Evolutionary conservation across 2,888 invertebrate species (phyloP), one percentile per base, ranked within the genome.

Genomic region (Drosophila basisetae): DNA sequence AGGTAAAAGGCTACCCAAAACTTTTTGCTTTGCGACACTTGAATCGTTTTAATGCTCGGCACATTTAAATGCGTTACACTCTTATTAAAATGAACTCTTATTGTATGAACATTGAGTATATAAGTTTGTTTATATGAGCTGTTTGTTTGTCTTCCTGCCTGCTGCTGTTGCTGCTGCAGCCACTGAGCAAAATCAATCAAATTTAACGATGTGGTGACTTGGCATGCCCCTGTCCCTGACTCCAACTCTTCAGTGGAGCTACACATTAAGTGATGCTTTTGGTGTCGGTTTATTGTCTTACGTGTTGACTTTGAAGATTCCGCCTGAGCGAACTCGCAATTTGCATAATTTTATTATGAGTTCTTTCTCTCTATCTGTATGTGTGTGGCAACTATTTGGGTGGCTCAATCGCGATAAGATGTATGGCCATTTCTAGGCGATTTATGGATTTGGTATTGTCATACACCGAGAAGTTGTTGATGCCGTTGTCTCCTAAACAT

Each of bases 291-390:
- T 76, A 79, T 76, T 74, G 72, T 73, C 54, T 71, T 67, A 54
- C 62, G 62, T 75, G 59, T 69, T 49, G 41, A 50, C 71, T 85
- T 80, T 78, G 84, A 84, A 71, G 83, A 47, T 78, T 69, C 80
- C 82, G 79, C 58, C 67, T n/a, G 30, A 64, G 37, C 68, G 74
- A 73, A 82, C 73, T 69, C 72, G 50, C 75, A 69, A 90, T 89
- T 89, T 83, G 79, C 89, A 89, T 90, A 89, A 76, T 88, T 86
- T 87, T 85, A 89, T 90, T 90, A 89, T 90, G 83, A 80, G 76
- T 82, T 83, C 82, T 86, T 78, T 78, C 52, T 73, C 70, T 77
- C 76, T 53, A 4, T 25, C 37, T 47, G 55, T 2, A 31, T 53
- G 56, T 56, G 58, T 72, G 54, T 52, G 52, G 56, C 74, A 74